These are phyloP conservation scores for Pollenia griseotomentosa DNA, from an alignment of 2,888 invertebrate species.

Conservation along the genomic window DNA sequence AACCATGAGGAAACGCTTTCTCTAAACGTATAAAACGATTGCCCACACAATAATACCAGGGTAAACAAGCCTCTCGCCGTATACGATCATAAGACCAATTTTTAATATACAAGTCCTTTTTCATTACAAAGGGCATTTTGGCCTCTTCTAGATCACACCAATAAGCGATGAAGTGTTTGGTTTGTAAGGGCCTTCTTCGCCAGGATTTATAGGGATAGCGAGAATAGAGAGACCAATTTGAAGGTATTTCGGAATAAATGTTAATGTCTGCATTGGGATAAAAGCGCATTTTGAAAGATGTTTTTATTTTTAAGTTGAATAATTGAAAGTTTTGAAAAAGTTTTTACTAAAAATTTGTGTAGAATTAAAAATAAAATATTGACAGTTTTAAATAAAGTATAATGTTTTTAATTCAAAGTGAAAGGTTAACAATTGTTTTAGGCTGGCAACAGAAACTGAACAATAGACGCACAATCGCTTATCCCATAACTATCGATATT, in stretches of 20 bases:
- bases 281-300: conserved; percentile 75
- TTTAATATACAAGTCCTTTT: conserved; percentile 76
- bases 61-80: conserved; percentile 78
- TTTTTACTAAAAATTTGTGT: conserved; percentile 9
- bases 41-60: conserved; percentile 78
- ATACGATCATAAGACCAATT: conserved; percentile 76
- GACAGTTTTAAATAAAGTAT: too few relatives aligned
- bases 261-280: conserved; percentile 76
- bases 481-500: too few relatives aligned
- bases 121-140: conserved; percentile 69
- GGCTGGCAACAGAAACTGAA: too few relatives aligned
- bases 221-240: conserved; percentile 75
- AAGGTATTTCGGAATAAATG: conserved; percentile 76
- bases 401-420: too few relatives aligned
- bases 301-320: conserved; percentile 6
- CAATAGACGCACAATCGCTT: too few relatives aligned
- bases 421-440: too few relatives aligned
- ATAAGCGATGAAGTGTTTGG: conserved; percentile 73
- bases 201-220: conserved; percentile 76
- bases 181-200: conserved; percentile 73
- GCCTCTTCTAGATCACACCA: conserved; percentile 78
- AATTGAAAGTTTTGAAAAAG: not conserved
- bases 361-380: not conserved
- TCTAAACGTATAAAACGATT: conserved; percentile 77
- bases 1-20: conserved; percentile 77